A percentile compares a stretch with the other conserved stretches of the same genome.
These are phyloP conservation scores for Steromphala cineraria DNA, from an alignment of 2,888 invertebrate species.

Conservation along the genomic window DNA sequence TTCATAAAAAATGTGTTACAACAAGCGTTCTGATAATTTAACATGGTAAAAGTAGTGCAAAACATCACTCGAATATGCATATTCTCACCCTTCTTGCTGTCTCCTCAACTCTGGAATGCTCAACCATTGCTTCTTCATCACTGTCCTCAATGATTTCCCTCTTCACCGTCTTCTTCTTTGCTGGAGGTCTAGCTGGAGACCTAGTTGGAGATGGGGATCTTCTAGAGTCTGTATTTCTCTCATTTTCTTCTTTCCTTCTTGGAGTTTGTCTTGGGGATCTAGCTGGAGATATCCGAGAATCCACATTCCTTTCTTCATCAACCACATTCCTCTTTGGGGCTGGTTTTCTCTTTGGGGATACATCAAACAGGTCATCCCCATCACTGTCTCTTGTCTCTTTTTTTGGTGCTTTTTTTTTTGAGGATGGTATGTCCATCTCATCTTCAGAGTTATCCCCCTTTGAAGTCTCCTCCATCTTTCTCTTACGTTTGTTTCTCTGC, in stretches of 20 bases:
- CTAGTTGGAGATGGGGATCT: background rate
- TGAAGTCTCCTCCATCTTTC: background rate
- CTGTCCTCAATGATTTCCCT: conserved; percentile 20
- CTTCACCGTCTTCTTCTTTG: background rate
- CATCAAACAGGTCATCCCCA: conserved; percentile 1
- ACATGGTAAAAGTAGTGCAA: too few species aligned
- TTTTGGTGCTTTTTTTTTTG: background rate
- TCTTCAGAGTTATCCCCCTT: background rate
- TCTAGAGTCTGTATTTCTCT: conserved; percentile 4
- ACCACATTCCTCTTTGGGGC: background rate
- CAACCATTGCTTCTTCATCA: background rate
- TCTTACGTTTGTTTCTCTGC: background rate
- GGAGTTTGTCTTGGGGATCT: background rate
- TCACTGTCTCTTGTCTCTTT: conserved; percentile 9
- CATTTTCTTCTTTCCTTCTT: background rate
- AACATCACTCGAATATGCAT: background rate
- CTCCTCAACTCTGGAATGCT: background rate
- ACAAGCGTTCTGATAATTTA: too few species aligned
- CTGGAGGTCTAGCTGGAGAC: background rate
- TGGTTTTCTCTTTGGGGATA: background rate
- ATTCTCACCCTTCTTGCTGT: background rate
- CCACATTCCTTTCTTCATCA: background rate
- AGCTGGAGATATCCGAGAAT: background rate
- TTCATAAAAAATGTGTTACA: too few species aligned
- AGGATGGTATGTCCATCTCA: background rate